Conservation (phyloP, 2,113 vertebrate species). For the Leucosticte australis region DNA sequence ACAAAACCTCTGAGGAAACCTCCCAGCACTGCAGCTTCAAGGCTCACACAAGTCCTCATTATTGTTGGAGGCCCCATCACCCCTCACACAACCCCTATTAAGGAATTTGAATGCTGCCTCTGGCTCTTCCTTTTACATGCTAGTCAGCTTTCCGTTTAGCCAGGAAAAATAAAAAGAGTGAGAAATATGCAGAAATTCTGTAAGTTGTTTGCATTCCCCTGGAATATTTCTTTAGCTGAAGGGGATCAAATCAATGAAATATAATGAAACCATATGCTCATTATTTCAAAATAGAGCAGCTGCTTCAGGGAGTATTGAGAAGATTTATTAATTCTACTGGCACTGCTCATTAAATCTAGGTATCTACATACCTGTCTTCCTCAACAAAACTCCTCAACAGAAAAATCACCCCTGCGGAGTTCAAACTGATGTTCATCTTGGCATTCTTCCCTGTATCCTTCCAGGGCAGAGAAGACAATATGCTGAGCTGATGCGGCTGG, state of each 20-base stretch:
- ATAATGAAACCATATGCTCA: slow-evolving; percentile 81
- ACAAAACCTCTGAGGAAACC: not conserved
- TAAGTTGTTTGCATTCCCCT: slow-evolving; percentile 73
- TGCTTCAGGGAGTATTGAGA: slow-evolving; percentile 73
- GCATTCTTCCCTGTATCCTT: slow-evolving; percentile 40
- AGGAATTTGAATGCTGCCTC: slow-evolving; percentile 33
- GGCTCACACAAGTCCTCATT: not conserved
- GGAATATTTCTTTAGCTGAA: slow-evolving; percentile 76
- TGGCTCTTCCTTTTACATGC: slow-evolving; percentile 41
- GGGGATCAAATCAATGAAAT: slow-evolving; percentile 80
- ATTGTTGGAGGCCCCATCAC: not conserved
- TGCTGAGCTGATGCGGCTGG: slow-evolving; percentile 36
- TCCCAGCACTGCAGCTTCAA: not conserved
- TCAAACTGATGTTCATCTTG: slow-evolving; percentile 47
- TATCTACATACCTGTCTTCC: slow-evolving; percentile 70
- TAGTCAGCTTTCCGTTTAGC: slow-evolving; percentile 59
- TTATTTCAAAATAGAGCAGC: slow-evolving; percentile 77
- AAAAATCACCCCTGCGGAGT: slow-evolving; percentile 52
- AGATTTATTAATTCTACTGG: slow-evolving; percentile 78
- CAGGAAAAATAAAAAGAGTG: slow-evolving; percentile 61
- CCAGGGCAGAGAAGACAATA: slow-evolving; percentile 40
- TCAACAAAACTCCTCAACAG: slow-evolving; percentile 61
- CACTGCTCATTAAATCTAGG: slow-evolving; percentile 71
- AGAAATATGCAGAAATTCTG: slow-evolving; percentile 67
- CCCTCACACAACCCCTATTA: not conserved